phyloP scores from a whole-genome alignment of 2,888 invertebrate genomes.

The Netelia melanura region DNA sequence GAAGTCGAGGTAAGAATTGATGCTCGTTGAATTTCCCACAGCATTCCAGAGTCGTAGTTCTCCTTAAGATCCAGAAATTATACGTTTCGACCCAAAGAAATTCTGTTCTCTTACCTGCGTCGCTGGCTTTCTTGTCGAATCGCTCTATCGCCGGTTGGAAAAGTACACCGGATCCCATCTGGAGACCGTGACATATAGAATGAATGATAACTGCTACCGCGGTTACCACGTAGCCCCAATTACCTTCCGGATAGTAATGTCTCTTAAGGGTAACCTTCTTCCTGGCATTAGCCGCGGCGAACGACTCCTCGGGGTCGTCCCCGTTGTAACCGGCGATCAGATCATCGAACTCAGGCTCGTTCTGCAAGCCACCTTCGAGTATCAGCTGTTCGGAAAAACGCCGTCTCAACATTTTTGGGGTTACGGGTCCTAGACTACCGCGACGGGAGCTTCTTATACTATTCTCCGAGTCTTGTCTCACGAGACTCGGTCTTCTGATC shows the following conservation, averaged over 20 bases:
- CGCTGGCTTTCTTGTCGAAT: constrained; percentile 66
- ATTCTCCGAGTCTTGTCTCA: constrained; percentile 68
- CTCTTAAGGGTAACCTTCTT: constrained; percentile 79
- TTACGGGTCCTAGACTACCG: constrained; percentile 72
- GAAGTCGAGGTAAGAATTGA: background rate
- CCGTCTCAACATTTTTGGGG: constrained; percentile 80
- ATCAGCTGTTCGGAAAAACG: constrained; percentile 81
- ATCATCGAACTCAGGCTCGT: constrained; percentile 75
- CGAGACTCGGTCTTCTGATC: constrained; percentile 43
- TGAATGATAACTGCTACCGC: constrained; percentile 90
- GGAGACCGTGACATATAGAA: constrained; percentile 90
- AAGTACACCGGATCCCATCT: constrained; percentile 87
- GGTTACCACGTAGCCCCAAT: constrained; percentile 94
- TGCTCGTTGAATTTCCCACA: background rate
- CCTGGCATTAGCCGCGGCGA: constrained; percentile 77
- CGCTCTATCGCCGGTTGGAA: constrained; percentile 64
- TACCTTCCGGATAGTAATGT: constrained; percentile 94
- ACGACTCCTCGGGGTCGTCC: constrained; percentile 76
- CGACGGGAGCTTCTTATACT: constrained; percentile 67
- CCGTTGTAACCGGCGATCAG: constrained; percentile 64
- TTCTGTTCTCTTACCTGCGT: constrained; percentile 74
- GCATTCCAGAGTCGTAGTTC: background rate
- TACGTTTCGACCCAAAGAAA: background rate
- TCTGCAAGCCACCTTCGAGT: constrained; percentile 78
- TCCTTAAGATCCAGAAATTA: constrained; percentile 22